Evolutionary conservation across 53 echinoderm and acorn worm genomes (phyloP).

Genomic region (Actinopyga echinites): DNA sequence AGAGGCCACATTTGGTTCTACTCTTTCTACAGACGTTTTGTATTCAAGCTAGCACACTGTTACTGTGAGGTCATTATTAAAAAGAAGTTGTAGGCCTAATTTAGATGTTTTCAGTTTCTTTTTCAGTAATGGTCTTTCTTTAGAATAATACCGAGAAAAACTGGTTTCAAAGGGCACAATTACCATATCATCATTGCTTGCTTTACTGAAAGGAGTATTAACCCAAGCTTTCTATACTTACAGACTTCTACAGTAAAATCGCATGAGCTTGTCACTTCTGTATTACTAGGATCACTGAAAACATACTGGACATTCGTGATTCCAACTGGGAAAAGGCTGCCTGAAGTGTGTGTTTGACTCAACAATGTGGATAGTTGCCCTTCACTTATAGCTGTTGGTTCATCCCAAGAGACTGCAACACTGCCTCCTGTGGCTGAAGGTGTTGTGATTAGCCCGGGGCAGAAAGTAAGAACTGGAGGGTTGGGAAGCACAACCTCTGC

Average conservation of each 20-base stretch:
- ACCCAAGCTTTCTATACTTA: background rate
- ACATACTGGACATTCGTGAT: conserved; percentile 52
- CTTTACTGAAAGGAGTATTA: no score
- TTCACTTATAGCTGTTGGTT: conserved; percentile 50
- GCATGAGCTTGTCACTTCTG: conserved; percentile 41
- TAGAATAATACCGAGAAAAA: no score
- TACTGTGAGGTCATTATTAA: no score
- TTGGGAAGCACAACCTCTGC: background rate
- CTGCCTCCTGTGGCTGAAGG: background rate
- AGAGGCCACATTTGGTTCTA: no score
- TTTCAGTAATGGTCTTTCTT: no score
- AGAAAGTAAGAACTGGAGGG: conserved; percentile 57
- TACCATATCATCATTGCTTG: no score
- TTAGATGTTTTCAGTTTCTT: no score
- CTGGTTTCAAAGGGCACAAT: no score
- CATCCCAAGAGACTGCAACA: conserved; percentile 30
- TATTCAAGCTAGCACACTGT: no score
- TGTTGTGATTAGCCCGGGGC: conserved; percentile 17
- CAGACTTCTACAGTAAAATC: conserved; percentile 45
- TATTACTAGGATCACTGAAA: conserved; percentile 47
- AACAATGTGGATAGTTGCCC: background rate
- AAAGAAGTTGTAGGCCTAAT: no score
- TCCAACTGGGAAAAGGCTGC: conserved; percentile 42
- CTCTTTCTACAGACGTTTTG: no score
- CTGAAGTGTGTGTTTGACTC: conserved; percentile 46